Evolutionary conservation across 2,888 invertebrate species (phyloP), one percentile per base, ranked within the genome.

Genomic region (Junonia oenone): DNA sequence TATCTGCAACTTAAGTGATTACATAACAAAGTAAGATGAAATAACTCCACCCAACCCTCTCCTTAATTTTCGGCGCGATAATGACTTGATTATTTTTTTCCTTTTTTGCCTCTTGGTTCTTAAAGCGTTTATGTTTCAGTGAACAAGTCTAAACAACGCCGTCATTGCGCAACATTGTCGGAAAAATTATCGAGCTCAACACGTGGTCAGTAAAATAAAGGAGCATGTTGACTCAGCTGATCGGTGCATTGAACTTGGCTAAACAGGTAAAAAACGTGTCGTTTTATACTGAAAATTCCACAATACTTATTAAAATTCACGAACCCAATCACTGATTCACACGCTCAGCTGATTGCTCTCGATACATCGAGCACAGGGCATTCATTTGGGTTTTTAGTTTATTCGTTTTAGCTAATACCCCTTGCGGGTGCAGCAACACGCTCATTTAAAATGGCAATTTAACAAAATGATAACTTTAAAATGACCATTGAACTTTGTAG

Each of bases 201-300:
- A 71, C 66, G 68, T 64, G 66, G 69, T 67, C 63, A 68, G 71
- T 72, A 70, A 73, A 72, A 68, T 67, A 67, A 68, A 71, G 60
- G 50, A 69, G 61, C 66, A 57, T 72, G 73, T 82, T 84, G 85
- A 87, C 79, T 85, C 86, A 86, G 80, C 78, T 84, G 80, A 80
- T 80, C 71, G 76, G 85, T 78, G 72, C 85, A 78, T 77, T 81
- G 84, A 87, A 83, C 86, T 77, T 82, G 74, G 66, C 65, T 70
- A 77, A 81, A 79, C 68, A 72, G 72, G 73, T 76, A 72, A 69
- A 68, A 40, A 38, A 69, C 62, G 45, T 63, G 62, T 72, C 72
- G 58, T 64, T 62, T 56, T 60, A 62, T 55, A 65, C 69, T 68
- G 66, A 68, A 73, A 68, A 66, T 68, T 63, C 64, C 64, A 61